Evolutionary conservation across 2,797 vertebrate genomes (phyloP).

Genomic region (Amniataba percoides): DNA sequence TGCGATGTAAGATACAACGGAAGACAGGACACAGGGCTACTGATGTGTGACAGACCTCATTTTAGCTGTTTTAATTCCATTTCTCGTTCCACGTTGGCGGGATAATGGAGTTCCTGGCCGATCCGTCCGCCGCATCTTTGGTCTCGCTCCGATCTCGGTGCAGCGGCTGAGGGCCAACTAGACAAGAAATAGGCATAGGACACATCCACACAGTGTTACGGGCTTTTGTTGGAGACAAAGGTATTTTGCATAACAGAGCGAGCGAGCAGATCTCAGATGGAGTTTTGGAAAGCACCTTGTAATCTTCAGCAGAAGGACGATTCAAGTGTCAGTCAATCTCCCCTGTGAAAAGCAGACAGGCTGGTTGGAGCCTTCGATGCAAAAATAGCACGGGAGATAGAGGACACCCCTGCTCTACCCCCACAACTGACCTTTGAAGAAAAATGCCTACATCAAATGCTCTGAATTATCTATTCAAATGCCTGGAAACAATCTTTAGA

Average conservation of each 20-base stretch:
- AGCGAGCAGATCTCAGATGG: constrained; percentile 56
- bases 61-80: constrained; percentile 61
- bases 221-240: constrained; percentile 60
- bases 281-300: constrained; percentile 65
- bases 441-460: constrained; percentile 74
- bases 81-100: constrained; percentile 45
- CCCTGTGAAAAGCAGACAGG: constrained; percentile 68
- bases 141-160: constrained; percentile 49
- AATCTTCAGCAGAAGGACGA: constrained; percentile 68
- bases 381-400: constrained; percentile 75
- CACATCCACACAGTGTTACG: constrained; percentile 49
- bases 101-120: constrained; percentile 52
- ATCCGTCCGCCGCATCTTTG: constrained; percentile 45
- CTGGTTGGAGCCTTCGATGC: constrained; percentile 60
- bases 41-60: constrained; percentile 69
- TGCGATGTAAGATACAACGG: constrained; percentile 8
- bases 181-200: constrained; percentile 63
- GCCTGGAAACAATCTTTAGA: constrained; percentile 82
- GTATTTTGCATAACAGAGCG: constrained; percentile 67
- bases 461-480: constrained; percentile 83
- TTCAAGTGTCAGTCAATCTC: constrained; percentile 77
- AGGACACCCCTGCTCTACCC: constrained; percentile 77
- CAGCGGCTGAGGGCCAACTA: constrained; percentile 45
- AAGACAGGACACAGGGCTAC: constrained; percentile 1
- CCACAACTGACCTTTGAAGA: constrained; percentile 76